A percentile compares a stretch with the other conserved stretches of the same genome.
These are phyloP conservation scores for Nemurella pictetii DNA, from an alignment of 2,888 invertebrate genomes.

Conservation along the genomic window DNA sequence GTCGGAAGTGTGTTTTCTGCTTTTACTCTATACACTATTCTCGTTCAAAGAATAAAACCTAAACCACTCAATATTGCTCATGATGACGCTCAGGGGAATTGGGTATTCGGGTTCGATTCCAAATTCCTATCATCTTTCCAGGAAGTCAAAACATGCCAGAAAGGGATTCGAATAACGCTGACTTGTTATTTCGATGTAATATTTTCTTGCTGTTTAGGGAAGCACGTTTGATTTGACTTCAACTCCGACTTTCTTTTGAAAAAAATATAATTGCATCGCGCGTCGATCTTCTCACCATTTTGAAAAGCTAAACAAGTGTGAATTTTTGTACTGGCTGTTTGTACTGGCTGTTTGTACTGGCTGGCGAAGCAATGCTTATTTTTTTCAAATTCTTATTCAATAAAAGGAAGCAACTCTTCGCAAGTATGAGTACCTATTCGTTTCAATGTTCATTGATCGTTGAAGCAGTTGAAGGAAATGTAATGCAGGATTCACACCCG, in stretches of 20 bases:
- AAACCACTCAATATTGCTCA: neutral
- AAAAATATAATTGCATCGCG: too few species aligned
- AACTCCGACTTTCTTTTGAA: too few species aligned
- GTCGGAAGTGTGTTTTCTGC: too few species aligned
- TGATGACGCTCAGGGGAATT: neutral
- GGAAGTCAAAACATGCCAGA: neutral
- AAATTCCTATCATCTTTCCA: neutral
- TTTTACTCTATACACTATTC: neutral
- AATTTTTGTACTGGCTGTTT: too few species aligned
- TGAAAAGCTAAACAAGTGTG: neutral
- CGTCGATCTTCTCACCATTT: neutral
- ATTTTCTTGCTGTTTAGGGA: neutral
- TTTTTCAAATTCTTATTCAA: too few species aligned
- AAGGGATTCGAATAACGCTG: neutral
- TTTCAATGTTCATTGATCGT: too few species aligned
- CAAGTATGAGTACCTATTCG: too few species aligned
- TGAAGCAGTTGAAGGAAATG: too few species aligned
- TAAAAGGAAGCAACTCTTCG: too few species aligned
- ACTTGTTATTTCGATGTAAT: neutral
- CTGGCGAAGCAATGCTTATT: too few species aligned
- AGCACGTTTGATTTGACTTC: neutral
- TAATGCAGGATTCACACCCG: too few species aligned
- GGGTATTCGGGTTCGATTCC: neutral
- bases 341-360: too few species aligned
- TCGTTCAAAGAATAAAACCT: conserved; percentile 11